These are phyloP conservation scores for Hylomyscus alleni DNA, from an alignment of 2,797 vertebrate species.

Conservation along the genomic window DNA sequence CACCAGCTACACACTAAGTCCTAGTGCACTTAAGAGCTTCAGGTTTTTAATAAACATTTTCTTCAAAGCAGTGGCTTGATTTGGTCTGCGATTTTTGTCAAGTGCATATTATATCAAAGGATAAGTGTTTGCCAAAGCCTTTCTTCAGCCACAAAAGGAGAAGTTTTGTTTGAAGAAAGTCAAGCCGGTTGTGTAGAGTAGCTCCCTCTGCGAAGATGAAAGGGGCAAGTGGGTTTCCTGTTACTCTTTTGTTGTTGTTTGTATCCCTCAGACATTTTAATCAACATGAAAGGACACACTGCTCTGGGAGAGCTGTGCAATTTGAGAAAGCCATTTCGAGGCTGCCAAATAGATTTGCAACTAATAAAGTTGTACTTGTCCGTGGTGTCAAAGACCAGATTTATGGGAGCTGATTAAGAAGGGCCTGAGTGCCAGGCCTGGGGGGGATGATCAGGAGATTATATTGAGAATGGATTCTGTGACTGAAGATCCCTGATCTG, in stretches of 20 bases:
- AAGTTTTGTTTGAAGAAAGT: conserved; percentile 89
- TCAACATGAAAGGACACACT: conserved; percentile 84
- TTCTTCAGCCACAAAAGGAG: conserved; percentile 87
- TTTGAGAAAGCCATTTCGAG: conserved; percentile 84
- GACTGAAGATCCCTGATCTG: conserved; percentile 61
- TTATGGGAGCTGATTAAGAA: conserved; percentile 85
- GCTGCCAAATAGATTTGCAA: conserved; percentile 82
- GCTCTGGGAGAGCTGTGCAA: conserved; percentile 80
- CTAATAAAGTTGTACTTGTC: conserved; percentile 87
- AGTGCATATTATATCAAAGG: conserved; percentile 89
- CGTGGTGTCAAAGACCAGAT: conserved; percentile 84
- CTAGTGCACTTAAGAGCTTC: conserved; percentile 86
- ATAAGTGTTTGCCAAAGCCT: conserved; percentile 88
- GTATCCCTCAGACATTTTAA: conserved; percentile 85
- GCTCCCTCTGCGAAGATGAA: conserved; percentile 86
- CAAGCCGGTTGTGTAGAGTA: conserved; percentile 84
- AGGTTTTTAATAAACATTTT: conserved; percentile 88
- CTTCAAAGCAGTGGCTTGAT: conserved; percentile 88
- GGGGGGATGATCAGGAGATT: conserved; percentile 73
- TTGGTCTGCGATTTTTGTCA: conserved; percentile 89
- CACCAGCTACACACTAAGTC: conserved; percentile 84
- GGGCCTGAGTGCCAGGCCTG: conserved; percentile 49
- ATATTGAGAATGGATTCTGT: not conserved
- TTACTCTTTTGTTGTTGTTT: conserved; percentile 86
- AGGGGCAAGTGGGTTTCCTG: conserved; percentile 85